Percentiles rank a stretch among this genome's conserved stretches.
Conservation (phyloP, 1,140 invertebrate species). For the Leucophenga varia region DNA sequence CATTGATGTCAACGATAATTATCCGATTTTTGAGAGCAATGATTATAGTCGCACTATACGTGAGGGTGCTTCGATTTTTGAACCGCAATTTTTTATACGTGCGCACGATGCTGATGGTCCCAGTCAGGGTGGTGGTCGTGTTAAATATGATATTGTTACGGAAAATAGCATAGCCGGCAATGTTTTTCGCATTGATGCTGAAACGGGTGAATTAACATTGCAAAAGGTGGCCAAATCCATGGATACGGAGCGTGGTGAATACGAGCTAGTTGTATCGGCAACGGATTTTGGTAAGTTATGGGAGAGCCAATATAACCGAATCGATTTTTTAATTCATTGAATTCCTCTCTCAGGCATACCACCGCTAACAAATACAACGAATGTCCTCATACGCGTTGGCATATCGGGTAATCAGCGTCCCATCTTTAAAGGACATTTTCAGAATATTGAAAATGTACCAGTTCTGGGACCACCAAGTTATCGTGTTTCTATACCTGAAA, state of each 20-base stretch:
- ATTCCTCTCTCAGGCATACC: slow-evolving; percentile 57
- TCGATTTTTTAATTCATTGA: not conserved
- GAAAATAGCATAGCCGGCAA: slow-evolving; percentile 68
- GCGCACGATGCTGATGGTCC: slow-evolving; percentile 72
- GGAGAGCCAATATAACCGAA: not conserved
- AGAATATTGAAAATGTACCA: slow-evolving; percentile 58
- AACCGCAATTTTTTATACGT: slow-evolving; percentile 74
- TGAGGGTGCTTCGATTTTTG: slow-evolving; percentile 70
- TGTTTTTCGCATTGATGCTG: slow-evolving; percentile 64
- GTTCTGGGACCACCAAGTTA: slow-evolving; percentile 67
- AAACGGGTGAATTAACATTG: slow-evolving; percentile 71
- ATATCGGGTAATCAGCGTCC: slow-evolving; percentile 77
- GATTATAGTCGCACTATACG: slow-evolving; percentile 75
- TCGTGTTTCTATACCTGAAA: slow-evolving; percentile 70
- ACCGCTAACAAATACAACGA: slow-evolving; percentile 65
- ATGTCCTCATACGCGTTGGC: slow-evolving; percentile 69
- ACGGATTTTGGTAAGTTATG: slow-evolving; percentile 66
- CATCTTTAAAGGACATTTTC: slow-evolving; percentile 72
- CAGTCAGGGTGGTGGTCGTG: slow-evolving; percentile 66
- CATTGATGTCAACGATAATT: slow-evolving; percentile 81
- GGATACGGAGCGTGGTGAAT: slow-evolving; percentile 72
- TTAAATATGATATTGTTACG: slow-evolving; percentile 68
- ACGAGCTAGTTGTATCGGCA: slow-evolving; percentile 69
- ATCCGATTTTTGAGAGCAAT: slow-evolving; percentile 70
- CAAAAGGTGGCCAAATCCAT: slow-evolving; percentile 65